Evolutionary conservation across 2,797 vertebrate genomes (phyloP).

Genomic region (Oryzias dopingdopingensis): DNA sequence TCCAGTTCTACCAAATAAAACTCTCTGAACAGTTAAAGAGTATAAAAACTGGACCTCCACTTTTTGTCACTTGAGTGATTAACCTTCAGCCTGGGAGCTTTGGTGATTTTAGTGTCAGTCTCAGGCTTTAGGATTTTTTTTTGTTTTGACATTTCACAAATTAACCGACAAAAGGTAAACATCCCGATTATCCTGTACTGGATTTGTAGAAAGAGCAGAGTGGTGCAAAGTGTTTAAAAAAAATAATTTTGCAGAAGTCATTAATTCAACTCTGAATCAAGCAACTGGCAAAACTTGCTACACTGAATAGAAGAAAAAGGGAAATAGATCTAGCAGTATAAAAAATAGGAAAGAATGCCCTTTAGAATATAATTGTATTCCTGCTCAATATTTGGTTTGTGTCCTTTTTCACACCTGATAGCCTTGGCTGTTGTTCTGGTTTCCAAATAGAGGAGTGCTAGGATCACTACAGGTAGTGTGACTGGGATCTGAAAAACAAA

Average conservation of each 20-base stretch:
- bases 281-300: background rate
- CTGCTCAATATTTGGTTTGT: constrained; percentile 1
- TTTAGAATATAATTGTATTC: constrained; percentile 10
- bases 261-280: constrained; percentile 1
- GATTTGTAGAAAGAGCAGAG: background rate
- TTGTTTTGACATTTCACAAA: constrained; percentile 5
- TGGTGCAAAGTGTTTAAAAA: background rate
- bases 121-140: background rate
- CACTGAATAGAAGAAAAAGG: background rate
- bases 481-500: constrained; percentile 83
- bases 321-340: background rate
- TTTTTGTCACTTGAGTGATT: no score
- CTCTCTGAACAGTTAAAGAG: no score
- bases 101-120: no score
- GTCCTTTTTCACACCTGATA: constrained; percentile 83
- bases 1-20: no score
- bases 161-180: background rate
- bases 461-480: constrained; percentile 91
- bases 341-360: background rate
- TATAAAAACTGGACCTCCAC: no score
- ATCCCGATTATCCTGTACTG: background rate
- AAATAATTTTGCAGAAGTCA: background rate
- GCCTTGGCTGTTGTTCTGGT: constrained; percentile 94
- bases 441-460: constrained; percentile 87
- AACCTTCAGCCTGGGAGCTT: no score